These are phyloP conservation scores for Apamea monoglypha DNA, from an alignment of 2,888 invertebrate species.

Conservation along the genomic window DNA sequence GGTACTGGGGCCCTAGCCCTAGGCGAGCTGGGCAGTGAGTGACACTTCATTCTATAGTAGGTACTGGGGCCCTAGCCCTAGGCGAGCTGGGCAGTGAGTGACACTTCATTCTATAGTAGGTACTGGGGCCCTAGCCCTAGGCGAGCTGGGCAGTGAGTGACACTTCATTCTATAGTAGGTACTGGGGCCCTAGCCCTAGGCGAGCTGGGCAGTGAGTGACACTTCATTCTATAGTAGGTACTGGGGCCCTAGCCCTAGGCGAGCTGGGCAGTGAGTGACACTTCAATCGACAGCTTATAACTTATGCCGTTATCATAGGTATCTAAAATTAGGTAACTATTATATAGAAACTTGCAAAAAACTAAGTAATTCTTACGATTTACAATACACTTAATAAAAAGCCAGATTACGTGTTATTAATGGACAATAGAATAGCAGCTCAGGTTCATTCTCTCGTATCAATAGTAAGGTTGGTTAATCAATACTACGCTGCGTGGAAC, in stretches of 20 bases:
- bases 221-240: too few relatives aligned
- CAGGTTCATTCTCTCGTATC: constrained; percentile 39
- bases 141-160: too few relatives aligned
- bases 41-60: not conserved
- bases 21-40: too few relatives aligned
- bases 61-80: not conserved
- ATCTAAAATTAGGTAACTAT: not conserved
- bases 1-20: not conserved
- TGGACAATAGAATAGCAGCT: constrained; percentile 51
- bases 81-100: too few relatives aligned
- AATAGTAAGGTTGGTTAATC: constrained; percentile 50
- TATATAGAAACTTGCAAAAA: not conserved
- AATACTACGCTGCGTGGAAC: constrained; percentile 34
- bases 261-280: not conserved
- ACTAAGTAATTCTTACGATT: not conserved
- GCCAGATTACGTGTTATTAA: constrained; percentile 29
- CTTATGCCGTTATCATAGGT: not conserved
- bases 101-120: not conserved
- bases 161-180: not conserved
- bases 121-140: not conserved
- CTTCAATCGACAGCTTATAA: not conserved
- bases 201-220: too few relatives aligned
- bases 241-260: not conserved
- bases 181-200: not conserved
- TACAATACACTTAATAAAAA: constrained; percentile 42